These are phyloP conservation scores for Albula goreensis DNA, from an alignment of 2,113 vertebrate species.

Conservation along the genomic window DNA sequence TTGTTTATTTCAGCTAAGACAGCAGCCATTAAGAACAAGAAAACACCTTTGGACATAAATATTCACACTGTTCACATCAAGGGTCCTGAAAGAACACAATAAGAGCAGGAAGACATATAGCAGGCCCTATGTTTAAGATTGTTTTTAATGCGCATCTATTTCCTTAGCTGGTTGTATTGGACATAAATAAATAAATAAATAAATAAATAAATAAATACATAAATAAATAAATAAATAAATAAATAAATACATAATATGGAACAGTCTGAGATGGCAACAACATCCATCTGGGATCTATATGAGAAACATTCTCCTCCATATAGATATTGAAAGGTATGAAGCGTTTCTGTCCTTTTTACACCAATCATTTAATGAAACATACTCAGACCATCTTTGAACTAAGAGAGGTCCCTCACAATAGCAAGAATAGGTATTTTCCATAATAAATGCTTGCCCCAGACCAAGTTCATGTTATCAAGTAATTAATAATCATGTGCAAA, in stretches of 20 bases:
- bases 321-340: not conserved
- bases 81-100: slow-evolving; percentile 43
- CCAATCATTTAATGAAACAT: not conserved
- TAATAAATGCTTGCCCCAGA: not conserved
- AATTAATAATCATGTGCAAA: not conserved
- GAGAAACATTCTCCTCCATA: not conserved
- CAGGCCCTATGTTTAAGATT: slow-evolving; percentile 29
- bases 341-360: not conserved
- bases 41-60: slow-evolving; percentile 70
- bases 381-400: not conserved
- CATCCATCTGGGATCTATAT: slow-evolving; percentile 34
- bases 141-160: slow-evolving; percentile 46
- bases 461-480: slow-evolving; percentile 3
- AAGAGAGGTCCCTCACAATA: not conserved
- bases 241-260: slow-evolving; percentile 18
- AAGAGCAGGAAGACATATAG: slow-evolving; percentile 45
- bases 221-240: slow-evolving; percentile 38
- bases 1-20: slow-evolving; percentile 48
- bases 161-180: slow-evolving; percentile 57
- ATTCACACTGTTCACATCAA: slow-evolving; percentile 58
- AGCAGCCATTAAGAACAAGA: slow-evolving; percentile 50
- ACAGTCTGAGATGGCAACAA: slow-evolving; percentile 42
- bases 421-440: not conserved
- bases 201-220: slow-evolving; percentile 38
- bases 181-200: slow-evolving; percentile 40